Base-by-base conservation (phyloP, 2,113 vertebrate genomes). In the Sinocyclocheilus maitianheensis region DNA sequence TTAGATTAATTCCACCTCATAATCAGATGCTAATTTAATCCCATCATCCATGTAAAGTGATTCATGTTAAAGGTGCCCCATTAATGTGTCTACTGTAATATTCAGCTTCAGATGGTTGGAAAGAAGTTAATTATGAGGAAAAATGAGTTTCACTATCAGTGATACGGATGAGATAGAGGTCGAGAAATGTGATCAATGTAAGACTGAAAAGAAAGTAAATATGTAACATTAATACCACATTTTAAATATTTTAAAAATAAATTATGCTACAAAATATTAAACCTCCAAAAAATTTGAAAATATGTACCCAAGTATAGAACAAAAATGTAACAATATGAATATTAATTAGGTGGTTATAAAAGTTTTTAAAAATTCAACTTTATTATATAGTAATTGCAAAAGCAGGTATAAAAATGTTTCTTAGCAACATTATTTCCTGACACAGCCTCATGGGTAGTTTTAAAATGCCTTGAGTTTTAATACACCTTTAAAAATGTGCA, bases 31-130 rank as follows among this genome's bases (percentile, higher is more conserved):
- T 94, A 94, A 94, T 95, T 94, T 92, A 92, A 93, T 94, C 92
- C 92, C 65, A 18, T 84, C 91, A 91, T 83, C 91, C 90, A 93
- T 92, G 91, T 89, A 91, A 92, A 92, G 92, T 93, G 92, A 93
- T 94, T 94, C 93, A 89, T 91, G 93, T 93, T 92, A 93, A 91
- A 91, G 90, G 88, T 90, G 13, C 51, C 89, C 90, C 92, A 93
- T 94, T 94, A 94, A 94, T 93, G 92, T 93, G 92, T 94, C 92
- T 89, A 91, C 89, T 92, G 90, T 93, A 90, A 94, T 94, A 93
- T 93, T 92, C 90, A 92, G 90, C 84, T 85, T 82, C 91, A 91
- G 92, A 93, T 93, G 88, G 91, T 90, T 86, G 83, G 84, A 89
- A 88, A 90, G 91, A 92, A 91, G 92, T 93, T 93, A 93, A 94